Evolutionary conservation across 2,113 vertebrate species (phyloP).

Genomic region (Grus americana): DNA sequence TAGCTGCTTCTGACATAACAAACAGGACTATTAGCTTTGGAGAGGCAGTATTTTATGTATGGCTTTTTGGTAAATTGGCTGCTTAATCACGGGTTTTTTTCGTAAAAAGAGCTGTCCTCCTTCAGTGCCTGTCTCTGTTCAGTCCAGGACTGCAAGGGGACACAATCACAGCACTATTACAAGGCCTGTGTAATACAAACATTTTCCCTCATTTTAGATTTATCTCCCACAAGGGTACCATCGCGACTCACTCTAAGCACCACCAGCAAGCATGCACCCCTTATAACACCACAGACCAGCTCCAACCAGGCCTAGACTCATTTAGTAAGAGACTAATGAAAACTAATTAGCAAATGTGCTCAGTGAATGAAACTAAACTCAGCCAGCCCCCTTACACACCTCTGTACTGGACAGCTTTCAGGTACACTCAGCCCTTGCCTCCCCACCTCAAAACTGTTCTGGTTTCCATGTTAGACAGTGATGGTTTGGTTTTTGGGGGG

Average conservation of each 20-base stretch:
- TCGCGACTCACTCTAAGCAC: not conserved
- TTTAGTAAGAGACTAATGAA: slow-evolving; percentile 10
- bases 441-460: too few species aligned
- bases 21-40: slow-evolving; percentile 38
- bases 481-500: too few species aligned
- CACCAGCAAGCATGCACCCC: not conserved
- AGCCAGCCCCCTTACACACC: not conserved
- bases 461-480: not conserved
- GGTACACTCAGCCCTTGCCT: not conserved
- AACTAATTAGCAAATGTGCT: slow-evolving; percentile 26
- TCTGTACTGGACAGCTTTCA: not conserved
- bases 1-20: slow-evolving; percentile 54
- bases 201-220: slow-evolving; percentile 22
- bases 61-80: slow-evolving; percentile 57
- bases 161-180: not conserved
- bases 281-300: not conserved
- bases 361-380: not conserved
- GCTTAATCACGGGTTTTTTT: slow-evolving; percentile 1
- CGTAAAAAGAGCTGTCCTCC: not conserved
- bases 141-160: not conserved
- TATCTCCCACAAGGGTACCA: slow-evolving; percentile 8
- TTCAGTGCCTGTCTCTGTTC: not conserved
- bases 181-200: not conserved
- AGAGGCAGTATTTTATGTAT: slow-evolving; percentile 2
- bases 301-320: not conserved